Evolutionary conservation across 2,113 vertebrate genomes (phyloP).

Genomic region (Psophia crepitans): DNA sequence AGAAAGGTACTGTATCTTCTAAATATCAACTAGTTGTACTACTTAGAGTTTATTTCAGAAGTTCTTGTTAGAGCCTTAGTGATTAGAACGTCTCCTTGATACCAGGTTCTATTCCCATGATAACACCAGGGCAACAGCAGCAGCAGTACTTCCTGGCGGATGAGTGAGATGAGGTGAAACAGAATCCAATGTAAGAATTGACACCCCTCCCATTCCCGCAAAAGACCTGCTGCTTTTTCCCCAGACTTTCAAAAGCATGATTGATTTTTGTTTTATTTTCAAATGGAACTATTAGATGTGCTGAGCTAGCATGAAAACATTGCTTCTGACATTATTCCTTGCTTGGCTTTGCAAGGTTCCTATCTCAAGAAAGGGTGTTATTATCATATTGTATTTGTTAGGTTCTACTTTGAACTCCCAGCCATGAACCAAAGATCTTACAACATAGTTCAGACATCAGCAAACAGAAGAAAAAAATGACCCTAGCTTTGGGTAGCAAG

Average conservation of each 20-base stretch:
- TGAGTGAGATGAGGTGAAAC: neutral
- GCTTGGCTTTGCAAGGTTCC: neutral
- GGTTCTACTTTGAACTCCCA: neutral
- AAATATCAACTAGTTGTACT: neutral
- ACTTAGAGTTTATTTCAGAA: neutral
- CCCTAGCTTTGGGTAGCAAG: neutral
- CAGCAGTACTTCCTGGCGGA: neutral
- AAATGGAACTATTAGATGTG: neutral
- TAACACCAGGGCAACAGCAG: neutral
- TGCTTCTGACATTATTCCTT: neutral
- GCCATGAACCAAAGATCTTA: neutral
- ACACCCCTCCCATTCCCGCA: fast-evolving
- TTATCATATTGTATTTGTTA: neutral
- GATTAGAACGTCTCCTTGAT: neutral
- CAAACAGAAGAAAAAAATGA: neutral
- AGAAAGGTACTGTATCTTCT: neutral
- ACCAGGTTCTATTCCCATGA: neutral
- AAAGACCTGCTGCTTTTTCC: neutral
- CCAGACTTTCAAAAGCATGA: neutral
- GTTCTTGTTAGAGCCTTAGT: neutral
- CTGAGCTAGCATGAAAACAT: neutral
- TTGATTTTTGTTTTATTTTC: neutral
- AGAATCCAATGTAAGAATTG: neutral
- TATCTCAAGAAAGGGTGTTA: neutral
- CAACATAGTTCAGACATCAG: neutral